These are phyloP conservation scores for Drosophila serrata DNA, from an alignment of 1,140 invertebrate species.

Conservation along the genomic window DNA sequence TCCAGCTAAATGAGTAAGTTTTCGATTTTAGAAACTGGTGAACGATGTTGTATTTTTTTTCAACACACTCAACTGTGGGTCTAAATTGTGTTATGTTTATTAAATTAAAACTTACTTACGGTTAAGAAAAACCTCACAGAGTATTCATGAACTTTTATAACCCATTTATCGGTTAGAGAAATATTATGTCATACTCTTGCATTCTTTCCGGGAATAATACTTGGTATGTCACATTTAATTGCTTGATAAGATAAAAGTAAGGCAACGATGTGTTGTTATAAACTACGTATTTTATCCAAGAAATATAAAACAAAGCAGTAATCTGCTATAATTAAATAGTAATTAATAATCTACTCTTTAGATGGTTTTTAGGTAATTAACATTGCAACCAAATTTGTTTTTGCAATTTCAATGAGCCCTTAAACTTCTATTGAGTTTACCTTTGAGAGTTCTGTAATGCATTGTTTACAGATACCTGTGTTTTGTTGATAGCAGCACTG, in stretches of 20 bases:
- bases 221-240: neutral
- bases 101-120: no score
- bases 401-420: no score
- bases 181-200: neutral
- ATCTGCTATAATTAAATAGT: neutral
- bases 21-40: no score
- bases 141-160: neutral
- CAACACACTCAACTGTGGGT: no score
- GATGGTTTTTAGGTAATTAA: neutral
- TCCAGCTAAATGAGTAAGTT: neutral
- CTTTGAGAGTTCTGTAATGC: neutral
- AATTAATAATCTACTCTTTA: no score
- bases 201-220: neutral
- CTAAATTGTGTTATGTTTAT: no score
- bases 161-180: neutral
- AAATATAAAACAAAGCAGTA: neutral
- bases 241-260: constrained; percentile 12
- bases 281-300: constrained; percentile 5
- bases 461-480: constrained; percentile 1
- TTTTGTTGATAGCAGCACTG: constrained; percentile 2
- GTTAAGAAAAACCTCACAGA: no score
- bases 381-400: neutral
- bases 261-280: neutral
- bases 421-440: neutral
- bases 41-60: no score